These are phyloP conservation scores for Lumbricus terrestris DNA, from an alignment of 2,888 invertebrate species.

Conservation along the genomic window DNA sequence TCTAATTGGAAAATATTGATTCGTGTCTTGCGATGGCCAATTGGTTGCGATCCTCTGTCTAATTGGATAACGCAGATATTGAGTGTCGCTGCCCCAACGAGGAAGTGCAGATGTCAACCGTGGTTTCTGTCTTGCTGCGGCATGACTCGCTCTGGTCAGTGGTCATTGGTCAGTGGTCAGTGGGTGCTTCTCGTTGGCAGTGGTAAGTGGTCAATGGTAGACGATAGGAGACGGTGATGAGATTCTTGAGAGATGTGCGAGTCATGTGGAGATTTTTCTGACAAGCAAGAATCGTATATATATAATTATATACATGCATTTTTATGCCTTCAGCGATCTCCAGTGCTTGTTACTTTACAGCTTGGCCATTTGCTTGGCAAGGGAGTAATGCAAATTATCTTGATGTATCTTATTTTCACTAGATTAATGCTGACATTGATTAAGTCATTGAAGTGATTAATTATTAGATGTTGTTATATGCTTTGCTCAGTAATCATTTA, in stretches of 20 bases:
- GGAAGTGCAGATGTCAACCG: background rate
- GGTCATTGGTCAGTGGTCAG: background rate
- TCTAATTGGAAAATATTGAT: conserved; percentile 18
- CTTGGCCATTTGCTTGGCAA: background rate
- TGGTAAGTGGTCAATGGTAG: background rate
- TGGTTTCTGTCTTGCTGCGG: background rate
- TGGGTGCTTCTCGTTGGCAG: background rate
- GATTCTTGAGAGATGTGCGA: background rate
- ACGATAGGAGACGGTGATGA: background rate
- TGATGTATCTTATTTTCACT: background rate
- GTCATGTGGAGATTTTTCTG: background rate
- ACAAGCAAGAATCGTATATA: background rate
- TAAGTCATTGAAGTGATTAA: background rate
- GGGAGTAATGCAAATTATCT: background rate
- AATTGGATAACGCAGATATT: background rate
- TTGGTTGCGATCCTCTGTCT: conserved; percentile 8
- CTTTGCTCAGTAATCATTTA: background rate
- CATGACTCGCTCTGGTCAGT: background rate
- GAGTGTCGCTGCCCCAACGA: background rate
- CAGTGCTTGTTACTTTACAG: background rate
- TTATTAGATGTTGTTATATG: background rate
- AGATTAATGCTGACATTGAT: background rate
- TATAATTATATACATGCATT: too few relatives aligned
- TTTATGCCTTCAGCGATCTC: background rate
- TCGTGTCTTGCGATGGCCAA: background rate